These are phyloP conservation scores for Mechanitis mazaeus DNA, from an alignment of 2,888 invertebrate species.

Conservation along the genomic window DNA sequence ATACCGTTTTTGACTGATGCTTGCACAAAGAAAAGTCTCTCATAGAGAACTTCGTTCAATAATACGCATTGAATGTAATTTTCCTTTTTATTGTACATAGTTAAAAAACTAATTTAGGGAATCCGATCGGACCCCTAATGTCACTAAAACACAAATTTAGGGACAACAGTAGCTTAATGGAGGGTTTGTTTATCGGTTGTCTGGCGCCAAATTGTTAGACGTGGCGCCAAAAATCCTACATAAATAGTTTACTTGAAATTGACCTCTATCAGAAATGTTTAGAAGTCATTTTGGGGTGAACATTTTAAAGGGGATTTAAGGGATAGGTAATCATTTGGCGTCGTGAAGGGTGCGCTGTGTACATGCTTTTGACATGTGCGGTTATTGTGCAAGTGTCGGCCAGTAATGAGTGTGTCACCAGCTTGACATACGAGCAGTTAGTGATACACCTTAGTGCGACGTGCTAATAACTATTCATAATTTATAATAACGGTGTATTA, in stretches of 20 bases:
- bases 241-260: conserved; percentile 15
- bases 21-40: too few relatives aligned
- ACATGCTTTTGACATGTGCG: conserved; percentile 25
- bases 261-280: conserved; percentile 17
- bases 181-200: conserved; percentile 48
- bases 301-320: conserved; percentile 8
- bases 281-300: conserved; percentile 25
- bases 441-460: not conserved
- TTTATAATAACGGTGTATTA: too few relatives aligned
- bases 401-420: conserved; percentile 17
- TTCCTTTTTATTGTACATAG: not conserved
- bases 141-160: conserved; percentile 23
- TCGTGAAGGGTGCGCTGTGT: conserved; percentile 25
- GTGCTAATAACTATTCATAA: not conserved
- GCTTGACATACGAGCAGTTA: not conserved
- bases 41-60: too few relatives aligned
- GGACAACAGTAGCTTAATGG: conserved; percentile 28
- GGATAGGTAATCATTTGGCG: conserved; percentile 23
- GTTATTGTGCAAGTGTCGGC: conserved; percentile 18
- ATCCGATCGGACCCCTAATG: conserved; percentile 18
- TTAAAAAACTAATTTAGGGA: conserved; percentile 13
- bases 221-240: conserved; percentile 38
- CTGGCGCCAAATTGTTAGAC: conserved; percentile 63
- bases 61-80: not conserved
- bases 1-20: too few relatives aligned